These are phyloP conservation scores for Amphipyra tragopoginis DNA, from an alignment of 2,888 invertebrate genomes.

Conservation along the genomic window DNA sequence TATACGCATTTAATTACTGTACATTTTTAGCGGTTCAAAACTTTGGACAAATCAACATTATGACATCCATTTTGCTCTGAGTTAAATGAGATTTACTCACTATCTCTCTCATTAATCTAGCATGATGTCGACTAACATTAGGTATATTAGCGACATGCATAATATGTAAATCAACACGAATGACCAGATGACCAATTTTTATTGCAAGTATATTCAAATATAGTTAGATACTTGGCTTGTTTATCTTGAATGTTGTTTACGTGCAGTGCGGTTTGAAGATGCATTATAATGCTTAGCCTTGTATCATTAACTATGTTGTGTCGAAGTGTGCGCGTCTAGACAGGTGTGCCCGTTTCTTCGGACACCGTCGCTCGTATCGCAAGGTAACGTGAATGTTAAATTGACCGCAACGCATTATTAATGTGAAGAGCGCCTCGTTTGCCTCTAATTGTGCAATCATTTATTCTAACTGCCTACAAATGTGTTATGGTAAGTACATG, in stretches of 20 bases:
- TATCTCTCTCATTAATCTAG: background rate
- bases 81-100: slow-evolving; percentile 1
- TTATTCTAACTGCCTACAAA: slow-evolving; percentile 66
- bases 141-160: background rate
- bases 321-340: slow-evolving; percentile 60
- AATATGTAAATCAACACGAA: slow-evolving; percentile 4
- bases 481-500: slow-evolving; percentile 59
- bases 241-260: slow-evolving; percentile 41
- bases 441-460: slow-evolving; percentile 69
- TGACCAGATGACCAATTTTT: slow-evolving; percentile 3
- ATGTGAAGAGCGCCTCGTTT: slow-evolving; percentile 67
- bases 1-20: background rate
- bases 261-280: slow-evolving; percentile 40
- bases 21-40: slow-evolving; percentile 24
- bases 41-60: slow-evolving; percentile 30
- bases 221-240: slow-evolving; percentile 5
- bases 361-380: slow-evolving; percentile 50
- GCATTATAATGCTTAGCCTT: slow-evolving; percentile 64
- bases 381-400: slow-evolving; percentile 73
- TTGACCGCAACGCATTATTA: slow-evolving; percentile 74
- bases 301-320: slow-evolving; percentile 64
- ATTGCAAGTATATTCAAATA: background rate
- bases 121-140: slow-evolving; percentile 1
- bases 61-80: slow-evolving; percentile 5
- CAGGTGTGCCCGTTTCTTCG: slow-evolving; percentile 64